A percentile compares a stretch with the other conserved stretches of the same genome.
phyloP scores from a whole-genome alignment of 2,797 vertebrate genomes.

The Margarornis squamiger region DNA sequence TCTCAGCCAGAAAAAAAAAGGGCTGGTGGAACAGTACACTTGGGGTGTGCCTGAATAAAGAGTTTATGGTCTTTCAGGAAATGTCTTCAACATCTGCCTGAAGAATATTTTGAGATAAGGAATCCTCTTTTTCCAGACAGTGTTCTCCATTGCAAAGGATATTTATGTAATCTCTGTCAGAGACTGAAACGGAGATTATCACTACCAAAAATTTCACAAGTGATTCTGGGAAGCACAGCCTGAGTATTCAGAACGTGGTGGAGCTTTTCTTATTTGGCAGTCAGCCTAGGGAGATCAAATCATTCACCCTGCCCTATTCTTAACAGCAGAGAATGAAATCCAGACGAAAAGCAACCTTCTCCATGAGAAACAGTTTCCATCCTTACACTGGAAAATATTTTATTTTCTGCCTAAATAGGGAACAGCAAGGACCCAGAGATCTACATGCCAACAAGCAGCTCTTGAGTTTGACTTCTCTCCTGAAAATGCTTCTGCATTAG shows the following conservation, averaged over 20 bases:
- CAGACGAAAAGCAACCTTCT: not conserved
- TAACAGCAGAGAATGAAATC: slow-evolving; percentile 26
- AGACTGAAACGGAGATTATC: not conserved
- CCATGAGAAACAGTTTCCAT: not conserved
- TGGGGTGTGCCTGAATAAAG: not conserved
- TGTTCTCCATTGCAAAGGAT: not conserved
- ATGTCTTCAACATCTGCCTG: not conserved
- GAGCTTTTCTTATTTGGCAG: not conserved
- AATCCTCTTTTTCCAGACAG: not conserved
- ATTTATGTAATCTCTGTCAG: not conserved
- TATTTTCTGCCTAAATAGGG: not conserved
- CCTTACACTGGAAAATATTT: not conserved
- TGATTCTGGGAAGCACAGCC: not conserved
- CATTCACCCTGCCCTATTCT: not conserved
- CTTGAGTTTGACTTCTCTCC: slow-evolving; percentile 25
- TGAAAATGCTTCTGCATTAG: not conserved
- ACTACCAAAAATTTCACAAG: not conserved
- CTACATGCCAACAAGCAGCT: not conserved
- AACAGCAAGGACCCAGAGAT: not conserved
- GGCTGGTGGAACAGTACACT: not conserved
- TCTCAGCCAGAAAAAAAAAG: not conserved
- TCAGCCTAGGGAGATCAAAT: not conserved
- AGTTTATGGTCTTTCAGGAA: not conserved
- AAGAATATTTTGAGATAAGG: not conserved
- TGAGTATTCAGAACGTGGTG: not conserved